phyloP scores from a whole-genome alignment of 2,888 invertebrate species.

The Gnatocerus cornutus region DNA sequence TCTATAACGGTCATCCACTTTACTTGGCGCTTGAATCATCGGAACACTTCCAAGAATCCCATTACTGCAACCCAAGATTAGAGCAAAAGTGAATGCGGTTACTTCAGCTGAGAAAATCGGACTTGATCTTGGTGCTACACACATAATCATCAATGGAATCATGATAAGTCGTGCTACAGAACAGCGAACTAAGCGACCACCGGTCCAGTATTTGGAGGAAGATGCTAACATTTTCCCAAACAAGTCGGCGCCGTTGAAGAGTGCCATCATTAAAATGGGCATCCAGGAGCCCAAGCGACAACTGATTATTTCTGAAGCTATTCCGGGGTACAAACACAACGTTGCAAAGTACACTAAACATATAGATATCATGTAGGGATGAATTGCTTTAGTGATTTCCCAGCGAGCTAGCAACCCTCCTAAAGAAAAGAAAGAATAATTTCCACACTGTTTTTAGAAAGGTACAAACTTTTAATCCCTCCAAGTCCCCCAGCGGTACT shows the following conservation, averaged over 20 bases:
- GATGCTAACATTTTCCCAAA: slow-evolving; percentile 88
- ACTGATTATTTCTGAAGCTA: slow-evolving; percentile 90
- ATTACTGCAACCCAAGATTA: slow-evolving; percentile 86
- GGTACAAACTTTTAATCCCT: slow-evolving; percentile 71
- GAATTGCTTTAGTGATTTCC: slow-evolving; percentile 88
- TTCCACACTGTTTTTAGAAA: not conserved
- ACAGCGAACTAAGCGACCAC: slow-evolving; percentile 83
- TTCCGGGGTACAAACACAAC: slow-evolving; percentile 91
- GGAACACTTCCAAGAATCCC: slow-evolving; percentile 93
- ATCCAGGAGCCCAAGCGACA: slow-evolving; percentile 91
- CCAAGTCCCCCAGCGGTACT: slow-evolving; percentile 72
- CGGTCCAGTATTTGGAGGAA: slow-evolving; percentile 88
- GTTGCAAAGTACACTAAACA: slow-evolving; percentile 92
- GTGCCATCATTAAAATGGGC: slow-evolving; percentile 92
- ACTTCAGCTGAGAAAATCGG: slow-evolving; percentile 83
- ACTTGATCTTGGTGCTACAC: slow-evolving; percentile 84
- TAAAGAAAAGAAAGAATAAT: slow-evolving; percentile 66
- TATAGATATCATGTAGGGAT: slow-evolving; percentile 93
- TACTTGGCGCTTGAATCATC: slow-evolving; percentile 92
- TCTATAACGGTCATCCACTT: slow-evolving; percentile 88
- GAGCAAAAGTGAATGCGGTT: slow-evolving; percentile 79
- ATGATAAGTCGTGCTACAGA: slow-evolving; percentile 83
- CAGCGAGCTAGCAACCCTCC: slow-evolving; percentile 82
- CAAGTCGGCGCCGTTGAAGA: slow-evolving; percentile 90
- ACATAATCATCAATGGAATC: slow-evolving; percentile 87